These are phyloP conservation scores for Pangasius sanitwongsei DNA, from an alignment of 2,797 vertebrate species.

Conservation along the genomic window DNA sequence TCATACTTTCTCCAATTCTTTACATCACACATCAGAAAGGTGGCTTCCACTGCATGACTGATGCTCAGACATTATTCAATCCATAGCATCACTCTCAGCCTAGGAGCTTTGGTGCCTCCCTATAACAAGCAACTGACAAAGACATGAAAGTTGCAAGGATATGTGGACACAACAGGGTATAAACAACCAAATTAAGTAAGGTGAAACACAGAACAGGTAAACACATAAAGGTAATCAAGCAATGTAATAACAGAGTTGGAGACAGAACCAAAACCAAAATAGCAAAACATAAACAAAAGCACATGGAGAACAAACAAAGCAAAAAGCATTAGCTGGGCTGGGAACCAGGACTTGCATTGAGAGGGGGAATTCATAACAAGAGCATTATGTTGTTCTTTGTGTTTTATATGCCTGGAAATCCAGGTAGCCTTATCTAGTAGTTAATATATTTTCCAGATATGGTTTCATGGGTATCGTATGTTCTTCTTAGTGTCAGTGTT, in stretches of 20 bases:
- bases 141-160: not conserved
- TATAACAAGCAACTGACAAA: not conserved
- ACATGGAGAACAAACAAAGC: not conserved
- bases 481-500: conserved; percentile 21
- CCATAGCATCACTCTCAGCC: not conserved
- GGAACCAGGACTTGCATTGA: not conserved
- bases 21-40: conserved; percentile 6
- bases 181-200: not conserved
- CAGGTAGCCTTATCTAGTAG: not conserved
- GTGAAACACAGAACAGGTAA: not conserved
- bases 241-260: not conserved
- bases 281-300: not conserved
- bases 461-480: conserved; percentile 4
- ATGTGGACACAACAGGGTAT: not conserved
- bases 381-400: not conserved
- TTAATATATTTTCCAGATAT: not conserved
- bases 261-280: not conserved
- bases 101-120: not conserved
- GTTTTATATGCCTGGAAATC: not conserved
- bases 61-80: conserved; percentile 15
- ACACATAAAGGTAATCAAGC: not conserved
- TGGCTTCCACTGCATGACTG: conserved; percentile 6
- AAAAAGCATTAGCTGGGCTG: not conserved
- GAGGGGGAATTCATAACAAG: not conserved
- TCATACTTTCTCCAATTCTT: not conserved